Percentiles rank a stretch among this genome's conserved stretches.
Evolutionary conservation across 2,888 invertebrate genomes (phyloP).

Genomic region (Ormyrus labotus): DNA sequence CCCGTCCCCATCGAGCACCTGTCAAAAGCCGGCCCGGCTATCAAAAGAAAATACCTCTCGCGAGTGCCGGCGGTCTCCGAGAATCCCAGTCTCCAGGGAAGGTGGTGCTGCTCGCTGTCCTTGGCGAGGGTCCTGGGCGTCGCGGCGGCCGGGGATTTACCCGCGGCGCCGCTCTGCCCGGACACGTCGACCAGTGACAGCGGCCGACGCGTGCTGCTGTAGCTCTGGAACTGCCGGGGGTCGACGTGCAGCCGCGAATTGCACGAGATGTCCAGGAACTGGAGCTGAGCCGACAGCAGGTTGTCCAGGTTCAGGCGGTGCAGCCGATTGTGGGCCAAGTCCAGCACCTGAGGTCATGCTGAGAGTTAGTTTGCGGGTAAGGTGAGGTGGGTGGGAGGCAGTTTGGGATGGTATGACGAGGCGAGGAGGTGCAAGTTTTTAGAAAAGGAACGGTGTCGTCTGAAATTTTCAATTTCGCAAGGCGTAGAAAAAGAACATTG

Average conservation of each 20-base stretch:
- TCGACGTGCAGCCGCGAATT: constrained; percentile 89
- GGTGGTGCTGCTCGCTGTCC: constrained; percentile 62
- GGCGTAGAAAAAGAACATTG: too few species aligned
- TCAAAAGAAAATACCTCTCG: constrained; percentile 75
- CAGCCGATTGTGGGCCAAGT: constrained; percentile 90
- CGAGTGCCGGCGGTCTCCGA: constrained; percentile 88
- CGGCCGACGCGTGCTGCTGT: constrained; percentile 86
- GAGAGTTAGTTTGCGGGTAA: too few species aligned
- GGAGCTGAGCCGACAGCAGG: constrained; percentile 87
- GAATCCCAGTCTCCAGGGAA: constrained; percentile 89
- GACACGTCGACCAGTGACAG: constrained; percentile 91
- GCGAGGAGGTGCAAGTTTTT: too few species aligned
- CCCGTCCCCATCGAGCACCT: too few species aligned
- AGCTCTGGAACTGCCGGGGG: constrained; percentile 87
- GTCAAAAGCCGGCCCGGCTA: too few species aligned
- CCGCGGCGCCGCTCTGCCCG: constrained; percentile 80
- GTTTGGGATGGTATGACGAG: too few species aligned
- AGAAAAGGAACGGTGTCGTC: too few species aligned
- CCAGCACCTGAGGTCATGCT: constrained; percentile 78
- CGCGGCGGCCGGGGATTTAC: not conserved
- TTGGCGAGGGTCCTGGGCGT: not conserved
- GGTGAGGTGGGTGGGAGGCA: too few species aligned
- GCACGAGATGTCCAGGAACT: constrained; percentile 90
- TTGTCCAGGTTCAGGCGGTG: constrained; percentile 87
- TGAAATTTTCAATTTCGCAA: too few species aligned